These are phyloP conservation scores for Blastobasis adustella DNA, from an alignment of 2,888 invertebrate genomes.

Conservation along the genomic window DNA sequence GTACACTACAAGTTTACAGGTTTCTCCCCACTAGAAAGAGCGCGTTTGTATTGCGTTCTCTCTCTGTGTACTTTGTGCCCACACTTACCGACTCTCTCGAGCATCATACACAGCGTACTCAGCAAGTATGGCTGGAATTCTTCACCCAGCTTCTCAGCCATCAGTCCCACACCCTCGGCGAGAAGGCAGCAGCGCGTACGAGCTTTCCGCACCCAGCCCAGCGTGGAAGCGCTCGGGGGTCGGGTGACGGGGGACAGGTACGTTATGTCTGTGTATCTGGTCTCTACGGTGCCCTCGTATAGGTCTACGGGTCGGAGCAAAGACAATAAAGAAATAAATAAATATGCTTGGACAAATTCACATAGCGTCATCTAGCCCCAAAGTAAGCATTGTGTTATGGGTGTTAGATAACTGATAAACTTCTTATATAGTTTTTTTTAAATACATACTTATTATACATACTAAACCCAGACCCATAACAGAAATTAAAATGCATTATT, in stretches of 20 bases:
- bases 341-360: too few relatives aligned
- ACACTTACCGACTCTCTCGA: slow-evolving; percentile 84
- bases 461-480: too few relatives aligned
- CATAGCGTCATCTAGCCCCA: too few relatives aligned
- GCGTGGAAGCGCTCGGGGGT: slow-evolving; percentile 25
- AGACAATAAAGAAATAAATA: neutral
- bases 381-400: too few relatives aligned
- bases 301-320: slow-evolving; percentile 30
- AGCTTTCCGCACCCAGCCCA: slow-evolving; percentile 75
- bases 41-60: too few relatives aligned
- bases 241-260: slow-evolving; percentile 25
- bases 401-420: too few relatives aligned
- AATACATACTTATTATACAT: too few relatives aligned
- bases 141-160: slow-evolving; percentile 69
- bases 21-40: too few relatives aligned
- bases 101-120: slow-evolving; percentile 78
- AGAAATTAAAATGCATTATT: too few relatives aligned
- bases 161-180: slow-evolving; percentile 80
- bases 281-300: slow-evolving; percentile 56
- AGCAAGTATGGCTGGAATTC: slow-evolving; percentile 77
- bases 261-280: slow-evolving; percentile 56
- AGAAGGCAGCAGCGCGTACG: slow-evolving; percentile 79
- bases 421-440: too few relatives aligned
- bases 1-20: too few relatives aligned
- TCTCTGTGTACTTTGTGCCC: too few relatives aligned